Evolutionary conservation across 2,113 vertebrate species (phyloP), one percentile per base, ranked within the genome.

Genomic region (Microtus ochrogaster): DNA sequence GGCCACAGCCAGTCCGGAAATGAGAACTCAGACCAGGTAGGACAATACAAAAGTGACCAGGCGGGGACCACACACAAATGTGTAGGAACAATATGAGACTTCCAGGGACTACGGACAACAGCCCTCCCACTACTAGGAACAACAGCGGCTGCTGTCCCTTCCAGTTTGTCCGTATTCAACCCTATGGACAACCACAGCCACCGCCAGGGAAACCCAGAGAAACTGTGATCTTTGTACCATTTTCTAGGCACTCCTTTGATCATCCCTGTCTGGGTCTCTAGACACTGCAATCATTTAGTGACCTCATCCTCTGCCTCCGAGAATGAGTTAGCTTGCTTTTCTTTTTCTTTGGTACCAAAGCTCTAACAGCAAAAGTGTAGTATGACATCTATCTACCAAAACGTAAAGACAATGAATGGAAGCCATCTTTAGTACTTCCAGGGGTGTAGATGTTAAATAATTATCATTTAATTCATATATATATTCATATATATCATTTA

Each of bases 241-340:
- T 28, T 63, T 9, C n/a, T 78, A 0, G 26, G 44, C 19, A 1
- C 73, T 21, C 70, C n/a, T 24, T 58, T 3, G 0, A 14, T 0
- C 19, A 10, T 21, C 41, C 33, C 49, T 7, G 13, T 0, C 49
- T 58, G 17, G 1, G 4, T 78, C 77, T 89, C 16, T 24, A 33
- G n/a, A 72, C 33, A 10, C 11, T 26, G 13, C 1, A 5, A 33
- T 49, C 33, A 26, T 74, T 78, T 26, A 30, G 70, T n/a, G 68
- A 8, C 22, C 26, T 8, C 58, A n/a, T 49, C 28, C 8, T 41
- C 87, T 81, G 7, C 39, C 65, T 76, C 90, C 66, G n/a, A 8
- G 36, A 33, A 66, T 33, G 26, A 44, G 16, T 19, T 47, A 21
- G 2, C 39, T 65, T 63, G 16, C 30, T 44, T 65, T 77, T 77